Evolutionary conservation across 53 echinoderm and acorn worm genomes (phyloP), one percentile per base, ranked within the genome.

Genomic region (Henricia sp.): DNA sequence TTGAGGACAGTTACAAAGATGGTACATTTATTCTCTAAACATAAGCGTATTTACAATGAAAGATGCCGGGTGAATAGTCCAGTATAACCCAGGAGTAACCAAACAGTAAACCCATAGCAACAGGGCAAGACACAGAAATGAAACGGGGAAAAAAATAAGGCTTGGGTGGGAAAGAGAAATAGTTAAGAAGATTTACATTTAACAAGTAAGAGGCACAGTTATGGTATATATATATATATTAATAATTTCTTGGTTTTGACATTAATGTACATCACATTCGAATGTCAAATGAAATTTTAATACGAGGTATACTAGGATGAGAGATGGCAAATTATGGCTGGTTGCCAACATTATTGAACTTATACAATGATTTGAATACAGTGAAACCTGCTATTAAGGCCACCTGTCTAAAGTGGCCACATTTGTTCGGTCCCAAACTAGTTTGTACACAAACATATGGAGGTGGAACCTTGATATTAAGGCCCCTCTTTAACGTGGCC

Each of bases 41-140:
- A 90, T 90, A 89, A 90, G 93, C 89, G 87, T 93, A 93, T 93
- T 83, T 93, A 93, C 93, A 92, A 86, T 93, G 93, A 93, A 91
- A 88, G 91, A 91, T 88, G 91, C 88, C 84, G 91, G 91, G 88
- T 88, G 87, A 84, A 84, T 71, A 91, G 37, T 56, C 74, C 41
- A 83, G 68, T 68, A 53, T 37, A 69, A 83, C 83, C 68, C 68
- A 83, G 69, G 68, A 65, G 69, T 68, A 82, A 34, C 32, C 48
- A 65, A 64, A 82, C 17, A 66, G 52, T 57, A 23, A 50, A 55
- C 46, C 62, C 75, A 80, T 19, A 30, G 50, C n/a, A n/a, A n/a
- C 46, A 30, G 36, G 33, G 64, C 19, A 73, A 43, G 64, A 80
- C 29, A 72, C 34, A 60, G 20, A 80, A 41, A 62, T 60, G 64